Percentiles rank a stretch among this genome's conserved stretches.
Conservation (phyloP, 2,113 vertebrate species). For the Pantherophis guttatus region DNA sequence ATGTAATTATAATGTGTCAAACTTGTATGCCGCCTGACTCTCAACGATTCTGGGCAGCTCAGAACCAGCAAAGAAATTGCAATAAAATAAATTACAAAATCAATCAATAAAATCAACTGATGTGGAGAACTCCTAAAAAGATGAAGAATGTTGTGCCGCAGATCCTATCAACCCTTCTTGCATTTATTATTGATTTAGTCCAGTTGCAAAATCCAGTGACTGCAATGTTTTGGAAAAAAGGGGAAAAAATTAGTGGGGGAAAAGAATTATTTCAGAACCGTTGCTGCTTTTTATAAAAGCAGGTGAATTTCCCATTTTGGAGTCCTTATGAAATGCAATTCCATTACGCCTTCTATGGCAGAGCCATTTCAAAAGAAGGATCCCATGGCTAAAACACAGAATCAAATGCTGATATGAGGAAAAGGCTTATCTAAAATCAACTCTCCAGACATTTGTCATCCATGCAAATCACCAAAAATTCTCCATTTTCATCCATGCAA, state of each 20-base stretch:
- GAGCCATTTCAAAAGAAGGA: neutral
- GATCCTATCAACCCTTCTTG: fast-evolving
- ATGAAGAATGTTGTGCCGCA: fast-evolving
- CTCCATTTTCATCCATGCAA: neutral
- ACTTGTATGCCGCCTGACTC: neutral
- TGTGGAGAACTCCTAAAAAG: neutral
- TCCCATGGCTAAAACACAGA: too few species aligned
- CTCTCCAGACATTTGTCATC: neutral
- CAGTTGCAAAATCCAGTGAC: fast-evolving
- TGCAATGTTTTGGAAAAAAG: fast-evolving
- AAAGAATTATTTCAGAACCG: neutral
- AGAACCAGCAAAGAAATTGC: neutral
- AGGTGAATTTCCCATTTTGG: neutral
- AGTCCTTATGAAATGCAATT: fast-evolving
- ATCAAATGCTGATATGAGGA: too few species aligned
- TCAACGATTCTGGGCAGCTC: neutral
- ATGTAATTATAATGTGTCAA: neutral
- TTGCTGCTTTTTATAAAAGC: fast-evolving
- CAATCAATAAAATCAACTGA: neutral
- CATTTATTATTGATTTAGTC: neutral
- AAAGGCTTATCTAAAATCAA: neutral
- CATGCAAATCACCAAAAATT: neutral
- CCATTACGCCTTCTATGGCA: fast-evolving
- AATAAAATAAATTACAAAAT: neutral
- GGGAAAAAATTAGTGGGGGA: neutral